phyloP scores from a whole-genome alignment of 2,888 invertebrate species.

The Torymus aiolomorphi region DNA sequence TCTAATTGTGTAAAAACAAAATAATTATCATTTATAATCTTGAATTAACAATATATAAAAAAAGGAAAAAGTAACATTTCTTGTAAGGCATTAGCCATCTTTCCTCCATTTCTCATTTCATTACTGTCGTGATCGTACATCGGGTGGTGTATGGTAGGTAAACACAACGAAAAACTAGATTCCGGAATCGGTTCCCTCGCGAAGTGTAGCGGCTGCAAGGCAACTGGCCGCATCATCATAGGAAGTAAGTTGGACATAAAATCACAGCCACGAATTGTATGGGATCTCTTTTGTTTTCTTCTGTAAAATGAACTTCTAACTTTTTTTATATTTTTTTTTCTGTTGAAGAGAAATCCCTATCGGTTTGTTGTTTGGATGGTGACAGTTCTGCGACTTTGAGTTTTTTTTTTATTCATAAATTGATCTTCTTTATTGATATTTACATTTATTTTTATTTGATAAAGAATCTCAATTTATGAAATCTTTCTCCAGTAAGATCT shows the following conservation, averaged over 20 bases:
- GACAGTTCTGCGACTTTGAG: slow-evolving; percentile 64
- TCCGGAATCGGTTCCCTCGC: slow-evolving; percentile 74
- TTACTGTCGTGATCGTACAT: slow-evolving; percentile 74
- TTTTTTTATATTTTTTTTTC: slow-evolving; percentile 57
- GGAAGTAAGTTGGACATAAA: slow-evolving; percentile 73
- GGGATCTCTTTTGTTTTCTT: slow-evolving; percentile 62
- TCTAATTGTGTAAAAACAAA: neutral
- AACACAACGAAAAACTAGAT: slow-evolving; percentile 74
- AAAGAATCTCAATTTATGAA: slow-evolving; percentile 38
- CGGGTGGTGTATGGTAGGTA: slow-evolving; percentile 74
- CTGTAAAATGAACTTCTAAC: slow-evolving; percentile 55
- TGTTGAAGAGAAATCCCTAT: slow-evolving; percentile 61
- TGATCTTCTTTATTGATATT: slow-evolving; percentile 38
- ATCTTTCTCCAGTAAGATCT: slow-evolving; percentile 42
- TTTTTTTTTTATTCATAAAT: slow-evolving; percentile 45
- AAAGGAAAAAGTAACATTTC: slow-evolving; percentile 60
- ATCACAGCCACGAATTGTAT: slow-evolving; percentile 69
- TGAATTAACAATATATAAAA: slow-evolving; percentile 1
- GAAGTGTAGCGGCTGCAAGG: slow-evolving; percentile 74
- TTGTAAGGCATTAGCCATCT: slow-evolving; percentile 59
- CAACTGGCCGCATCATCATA: slow-evolving; percentile 74
- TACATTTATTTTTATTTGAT: slow-evolving; percentile 27
- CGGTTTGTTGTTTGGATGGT: slow-evolving; percentile 66
- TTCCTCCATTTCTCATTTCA: slow-evolving; percentile 70
- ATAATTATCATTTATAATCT: too few relatives aligned